These are phyloP conservation scores for Diadumene lineata DNA, from an alignment of 92 coral and sea anemone species.

Conservation along the genomic window DNA sequence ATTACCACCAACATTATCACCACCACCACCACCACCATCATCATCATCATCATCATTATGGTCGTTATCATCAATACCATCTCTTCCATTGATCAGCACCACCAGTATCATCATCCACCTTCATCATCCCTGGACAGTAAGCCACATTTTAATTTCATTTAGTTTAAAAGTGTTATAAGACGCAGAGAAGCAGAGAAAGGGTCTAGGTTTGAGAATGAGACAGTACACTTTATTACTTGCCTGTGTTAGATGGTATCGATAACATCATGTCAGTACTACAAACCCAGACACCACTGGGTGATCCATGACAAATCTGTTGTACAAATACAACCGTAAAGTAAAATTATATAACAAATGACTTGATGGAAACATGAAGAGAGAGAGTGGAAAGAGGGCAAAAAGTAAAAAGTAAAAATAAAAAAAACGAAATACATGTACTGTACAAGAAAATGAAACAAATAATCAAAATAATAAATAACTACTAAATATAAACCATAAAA, in stretches of 20 bases:
- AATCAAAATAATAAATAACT: too few species aligned
- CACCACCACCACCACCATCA: not conserved
- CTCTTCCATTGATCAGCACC: not conserved
- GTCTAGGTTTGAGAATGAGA: too few species aligned
- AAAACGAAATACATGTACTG: too few species aligned
- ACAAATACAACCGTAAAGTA: not conserved
- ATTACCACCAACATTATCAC: not conserved
- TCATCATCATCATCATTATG: not conserved
- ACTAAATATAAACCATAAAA: too few species aligned
- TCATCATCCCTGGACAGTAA: not conserved
- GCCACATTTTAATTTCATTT: not conserved
- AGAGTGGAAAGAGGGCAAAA: too few species aligned
- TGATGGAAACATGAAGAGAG: not conserved
- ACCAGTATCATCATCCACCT: not conserved
- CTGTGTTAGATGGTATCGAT: slow-evolving; percentile 60
- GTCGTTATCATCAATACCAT: not conserved
- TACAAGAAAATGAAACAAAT: too few species aligned
- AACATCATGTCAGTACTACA: slow-evolving; percentile 97
- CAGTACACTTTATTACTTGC: too few species aligned
- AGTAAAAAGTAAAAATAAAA: too few species aligned
- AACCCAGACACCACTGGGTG: slow-evolving; percentile 96
- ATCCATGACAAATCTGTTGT: slow-evolving; percentile 61
- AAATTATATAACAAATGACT: not conserved
- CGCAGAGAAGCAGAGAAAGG: too few species aligned
- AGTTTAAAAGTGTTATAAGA: not conserved